Conservation (phyloP, 2,797 vertebrate genomes). For the Liparis tanakae region DNA sequence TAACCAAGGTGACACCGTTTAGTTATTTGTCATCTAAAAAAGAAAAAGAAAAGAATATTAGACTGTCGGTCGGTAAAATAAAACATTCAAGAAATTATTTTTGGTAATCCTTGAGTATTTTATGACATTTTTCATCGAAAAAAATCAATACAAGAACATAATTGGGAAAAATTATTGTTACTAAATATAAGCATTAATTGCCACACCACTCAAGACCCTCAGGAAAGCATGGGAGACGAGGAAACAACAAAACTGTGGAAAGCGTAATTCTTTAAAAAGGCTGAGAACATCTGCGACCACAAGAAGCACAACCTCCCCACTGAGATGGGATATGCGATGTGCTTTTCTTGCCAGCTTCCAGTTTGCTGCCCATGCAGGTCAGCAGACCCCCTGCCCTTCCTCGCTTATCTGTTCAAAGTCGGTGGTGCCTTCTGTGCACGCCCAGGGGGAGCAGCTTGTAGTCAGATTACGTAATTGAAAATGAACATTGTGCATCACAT, state of each 20-base stretch:
- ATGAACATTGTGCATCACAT: constrained; percentile 54
- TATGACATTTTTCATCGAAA: not conserved
- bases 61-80: not conserved
- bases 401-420: constrained; percentile 51
- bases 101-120: not conserved
- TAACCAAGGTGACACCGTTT: not conserved
- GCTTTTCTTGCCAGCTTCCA: constrained; percentile 26
- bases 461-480: constrained; percentile 69
- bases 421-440: constrained; percentile 53
- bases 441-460: constrained; percentile 67
- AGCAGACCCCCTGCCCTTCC: constrained; percentile 39
- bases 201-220: not conserved
- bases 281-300: constrained; percentile 7
- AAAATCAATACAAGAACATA: not conserved
- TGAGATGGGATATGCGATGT: not conserved
- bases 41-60: not conserved
- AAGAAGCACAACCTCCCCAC: constrained; percentile 11
- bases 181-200: not conserved
- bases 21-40: not conserved
- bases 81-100: not conserved
- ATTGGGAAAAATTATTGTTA: not conserved
- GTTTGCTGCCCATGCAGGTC: constrained; percentile 25
- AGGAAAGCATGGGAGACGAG: not conserved
- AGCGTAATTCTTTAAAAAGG: not conserved
- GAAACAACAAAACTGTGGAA: not conserved